A percentile compares a stretch with the other conserved stretches of the same genome.
These are phyloP conservation scores for Tragopan temminckii DNA, from an alignment of 2,797 vertebrate species.

Conservation along the genomic window DNA sequence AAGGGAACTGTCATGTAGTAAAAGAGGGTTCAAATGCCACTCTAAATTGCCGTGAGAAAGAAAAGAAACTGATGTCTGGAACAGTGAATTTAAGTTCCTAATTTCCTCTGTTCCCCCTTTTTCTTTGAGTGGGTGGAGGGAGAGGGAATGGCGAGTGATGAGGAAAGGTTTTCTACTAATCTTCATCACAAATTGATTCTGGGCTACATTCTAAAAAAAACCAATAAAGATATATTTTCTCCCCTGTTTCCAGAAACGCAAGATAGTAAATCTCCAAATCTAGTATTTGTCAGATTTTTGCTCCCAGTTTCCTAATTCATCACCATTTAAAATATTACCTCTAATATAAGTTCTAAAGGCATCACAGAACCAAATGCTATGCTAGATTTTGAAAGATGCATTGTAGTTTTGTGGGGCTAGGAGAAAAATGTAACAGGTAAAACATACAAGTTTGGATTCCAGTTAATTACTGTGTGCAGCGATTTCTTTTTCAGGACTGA, in stretches of 20 bases:
- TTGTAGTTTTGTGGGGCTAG: not conserved
- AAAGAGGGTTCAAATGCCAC: not conserved
- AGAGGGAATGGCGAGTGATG: not conserved
- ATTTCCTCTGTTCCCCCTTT: not conserved
- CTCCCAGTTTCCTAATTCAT: not conserved
- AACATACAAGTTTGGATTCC: not conserved
- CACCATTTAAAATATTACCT: not conserved
- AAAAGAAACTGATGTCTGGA: not conserved
- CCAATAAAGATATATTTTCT: not conserved
- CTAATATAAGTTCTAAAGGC: not conserved
- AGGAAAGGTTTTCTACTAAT: not conserved
- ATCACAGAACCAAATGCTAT: not conserved
- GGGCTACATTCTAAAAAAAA: not conserved
- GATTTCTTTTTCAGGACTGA: not conserved
- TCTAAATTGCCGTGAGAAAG: not conserved
- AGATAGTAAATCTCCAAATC: not conserved
- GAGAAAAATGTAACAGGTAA: not conserved
- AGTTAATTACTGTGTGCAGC: not conserved
- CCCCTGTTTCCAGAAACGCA: not conserved
- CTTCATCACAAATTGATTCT: not conserved
- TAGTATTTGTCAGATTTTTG: accelerated
- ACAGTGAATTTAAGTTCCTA: not conserved
- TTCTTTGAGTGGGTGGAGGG: not conserved
- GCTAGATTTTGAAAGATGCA: not conserved
- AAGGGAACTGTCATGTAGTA: accelerated